phyloP scores from a whole-genome alignment of 2,797 vertebrate genomes.

The Xiphophorus birchmanni region DNA sequence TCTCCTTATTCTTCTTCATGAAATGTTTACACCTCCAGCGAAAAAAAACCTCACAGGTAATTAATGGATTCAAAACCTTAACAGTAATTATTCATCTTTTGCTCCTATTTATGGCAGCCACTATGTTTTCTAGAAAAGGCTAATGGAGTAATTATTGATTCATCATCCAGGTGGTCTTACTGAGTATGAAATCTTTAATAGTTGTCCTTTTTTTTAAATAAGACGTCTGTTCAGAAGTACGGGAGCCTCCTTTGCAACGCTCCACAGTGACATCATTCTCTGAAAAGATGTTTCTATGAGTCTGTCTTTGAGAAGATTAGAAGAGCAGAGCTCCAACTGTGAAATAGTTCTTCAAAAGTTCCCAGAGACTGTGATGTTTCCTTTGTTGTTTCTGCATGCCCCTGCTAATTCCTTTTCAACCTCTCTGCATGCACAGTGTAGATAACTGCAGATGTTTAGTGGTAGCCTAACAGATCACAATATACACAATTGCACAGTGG shows the following conservation, averaged over 20 bases:
- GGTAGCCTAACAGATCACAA: neutral
- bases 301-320: slow-evolving; percentile 28
- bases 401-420: neutral
- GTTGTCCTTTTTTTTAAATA: slow-evolving; percentile 11
- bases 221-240: neutral
- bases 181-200: neutral
- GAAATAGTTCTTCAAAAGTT: slow-evolving; percentile 23
- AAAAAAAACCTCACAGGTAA: slow-evolving; percentile 31
- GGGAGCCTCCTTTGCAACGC: neutral
- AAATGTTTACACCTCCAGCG: slow-evolving; percentile 30
- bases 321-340: slow-evolving; percentile 22
- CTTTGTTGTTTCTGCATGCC: neutral
- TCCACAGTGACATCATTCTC: slow-evolving; percentile 27
- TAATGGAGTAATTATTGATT: slow-evolving; percentile 26
- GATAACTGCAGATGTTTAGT: neutral
- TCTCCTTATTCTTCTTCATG: slow-evolving; percentile 15
- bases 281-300: slow-evolving; percentile 29
- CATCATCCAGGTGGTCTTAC: slow-evolving; percentile 22
- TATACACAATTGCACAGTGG: neutral
- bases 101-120: slow-evolving; percentile 22
- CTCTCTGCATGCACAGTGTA: neutral
- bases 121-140: slow-evolving; percentile 10
- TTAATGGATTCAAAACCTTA: slow-evolving; percentile 28
- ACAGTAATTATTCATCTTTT: slow-evolving; percentile 30
- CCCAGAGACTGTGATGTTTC: neutral